Conservation (phyloP, 1,140 invertebrate species). For the Drosophila ambigua region DNA sequence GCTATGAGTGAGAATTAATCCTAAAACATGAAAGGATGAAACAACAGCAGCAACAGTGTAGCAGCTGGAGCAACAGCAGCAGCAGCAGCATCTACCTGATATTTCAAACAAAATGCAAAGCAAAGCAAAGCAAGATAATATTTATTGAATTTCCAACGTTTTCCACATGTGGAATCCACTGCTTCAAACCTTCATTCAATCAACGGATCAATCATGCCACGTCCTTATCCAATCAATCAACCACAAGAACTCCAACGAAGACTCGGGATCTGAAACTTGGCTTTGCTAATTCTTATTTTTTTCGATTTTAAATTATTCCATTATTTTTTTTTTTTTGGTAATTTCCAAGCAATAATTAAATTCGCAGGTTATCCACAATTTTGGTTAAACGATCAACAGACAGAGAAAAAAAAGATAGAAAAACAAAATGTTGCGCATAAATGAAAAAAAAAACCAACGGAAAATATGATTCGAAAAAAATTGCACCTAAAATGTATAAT, state of each 20-base stretch:
- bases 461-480: conserved; percentile 17
- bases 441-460: conserved; percentile 5
- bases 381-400: conserved; percentile 15
- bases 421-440: conserved; percentile 11
- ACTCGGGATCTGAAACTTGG: conserved; percentile 10
- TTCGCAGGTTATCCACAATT: conserved; percentile 25
- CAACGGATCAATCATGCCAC: conserved; percentile 8
- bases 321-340: neutral
- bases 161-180: conserved; percentile 47
- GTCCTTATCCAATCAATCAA: conserved; percentile 7
- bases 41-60: conserved; percentile 5
- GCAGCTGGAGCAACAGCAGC: neutral
- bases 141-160: conserved; percentile 55
- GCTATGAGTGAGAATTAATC: neutral
- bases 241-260: conserved; percentile 7
- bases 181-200: conserved; percentile 27
- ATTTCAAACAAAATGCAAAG: conserved; percentile 33
- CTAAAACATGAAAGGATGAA: conserved; percentile 9
- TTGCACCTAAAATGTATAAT: conserved; percentile 5
- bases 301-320: conserved; percentile 27
- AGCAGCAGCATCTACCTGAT: conserved; percentile 27
- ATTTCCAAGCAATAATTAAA: conserved; percentile 13
- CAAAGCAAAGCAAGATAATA: conserved; percentile 41
- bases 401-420: conserved; percentile 32
- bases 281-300: conserved; percentile 33